Base-by-base conservation (phyloP, 2,888 invertebrate species). In the Enchytraeus crypticus region DNA sequence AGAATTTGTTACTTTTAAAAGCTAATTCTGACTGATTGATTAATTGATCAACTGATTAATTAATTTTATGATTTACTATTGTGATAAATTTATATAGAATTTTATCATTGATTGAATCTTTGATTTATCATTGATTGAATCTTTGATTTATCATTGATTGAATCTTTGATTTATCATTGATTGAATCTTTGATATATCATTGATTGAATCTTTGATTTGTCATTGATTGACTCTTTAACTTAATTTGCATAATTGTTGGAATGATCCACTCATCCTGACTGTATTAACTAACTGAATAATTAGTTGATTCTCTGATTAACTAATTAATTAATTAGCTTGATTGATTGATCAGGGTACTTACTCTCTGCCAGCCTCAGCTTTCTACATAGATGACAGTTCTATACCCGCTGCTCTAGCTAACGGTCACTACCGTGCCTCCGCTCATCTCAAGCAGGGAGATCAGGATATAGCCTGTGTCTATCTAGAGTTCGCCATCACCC, bases 361-460 rank as follows among this genome's bases (percentile, higher is more conserved):
- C 54, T 34, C 18, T 2, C 54, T 54, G 32, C 54, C 54, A 1
- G 33, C 33, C 3, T 34, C 54, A 14, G 18, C 34, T 26, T 54
- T 54, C 33, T 54, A 33, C 34, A 21, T 54, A 4, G 54, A 54
- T 14, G 54, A 54, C 38, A 33, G 54, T 27, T 33, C 33, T 33
- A 32, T 63, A n/a, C 63, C 63, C 14, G 3, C 43, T 5, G 45
- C 55, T 55, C 60, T 63, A n/a, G 46, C 54, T 27, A 38, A 63
- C 27, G 63, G 63, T 8, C 30, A 59, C 5, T 63, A 60, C 53
- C 38, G 51, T 34, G 63, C 38, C 21, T 32, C 51, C 3, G 63
- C 63, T 23, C 53, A 27, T n/a, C 38, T 63, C 5, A 51, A 23
- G 26, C 45, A 45, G 33, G 49, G 54, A 26, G 57, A 51, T 21